Base-by-base conservation (phyloP, 2,888 invertebrate genomes). In the Physocephala rufipes region DNA sequence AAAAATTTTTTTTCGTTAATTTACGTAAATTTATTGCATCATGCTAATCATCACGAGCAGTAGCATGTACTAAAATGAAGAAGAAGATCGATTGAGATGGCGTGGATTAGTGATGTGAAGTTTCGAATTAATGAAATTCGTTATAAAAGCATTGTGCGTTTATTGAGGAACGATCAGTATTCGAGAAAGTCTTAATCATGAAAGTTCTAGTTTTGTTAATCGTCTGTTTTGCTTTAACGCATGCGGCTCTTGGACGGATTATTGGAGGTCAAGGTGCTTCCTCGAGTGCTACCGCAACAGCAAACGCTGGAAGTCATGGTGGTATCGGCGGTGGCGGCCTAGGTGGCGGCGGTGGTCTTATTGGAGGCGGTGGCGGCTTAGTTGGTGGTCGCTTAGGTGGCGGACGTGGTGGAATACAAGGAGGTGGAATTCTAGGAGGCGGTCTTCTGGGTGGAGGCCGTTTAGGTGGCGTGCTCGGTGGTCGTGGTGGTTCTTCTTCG, bases 181-280 rank as follows among this genome's bases (percentile, higher is more conserved):
- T 59, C 67, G 70, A 58, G 51, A 28, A 21, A 64, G 28, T 26
- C 16, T 12, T 36, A 53, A 28, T 58, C 63, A 77, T 82, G 82
- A 81, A 79, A 79, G 12, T 58, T 15, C 1, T 21, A 19, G 72
- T 81, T 74, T 76, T 82, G 65, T 71, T 82, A 43, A 78, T 79
- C 69, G 74, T 77, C 74, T 82, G 76, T 70, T 77, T 81, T 71
- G 82, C 77, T 21, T 67, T 76, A 12, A 74, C 76, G 36, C 75
- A 78, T 43, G 80, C 81, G 51, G 64, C 80, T 28, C 77, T 75
- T 16, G 74, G 73, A 4, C 78, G 81, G 0, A 79, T 70, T 4
- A n/a, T n/a, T n/a, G n/a, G n/a, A n/a, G 74, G 76, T 36, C 75
- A 72, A n/a, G 68, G 71, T n/a, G 69, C 72, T 28, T 69, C 74